Conservation (phyloP, 1,140 invertebrate species). For the Heliconius nattereri region DNA sequence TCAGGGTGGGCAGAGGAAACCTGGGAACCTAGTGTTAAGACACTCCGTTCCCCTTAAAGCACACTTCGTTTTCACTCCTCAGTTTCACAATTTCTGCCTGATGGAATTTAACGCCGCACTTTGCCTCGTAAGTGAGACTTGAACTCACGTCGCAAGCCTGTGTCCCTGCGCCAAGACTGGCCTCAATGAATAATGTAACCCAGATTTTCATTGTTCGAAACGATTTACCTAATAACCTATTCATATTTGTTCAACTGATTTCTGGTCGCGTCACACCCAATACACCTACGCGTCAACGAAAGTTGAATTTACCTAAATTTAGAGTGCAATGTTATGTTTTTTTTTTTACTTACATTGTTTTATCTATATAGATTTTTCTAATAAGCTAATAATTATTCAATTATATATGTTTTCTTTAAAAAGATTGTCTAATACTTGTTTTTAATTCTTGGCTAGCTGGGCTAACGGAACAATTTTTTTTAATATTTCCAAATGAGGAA, state of each 20-base stretch:
- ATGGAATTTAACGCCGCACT: too few species aligned
- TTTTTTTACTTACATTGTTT: not conserved
- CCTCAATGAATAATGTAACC: not conserved
- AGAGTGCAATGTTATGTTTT: conserved; percentile 28
- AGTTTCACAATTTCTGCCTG: too few species aligned
- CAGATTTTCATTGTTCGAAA: conserved; percentile 4
- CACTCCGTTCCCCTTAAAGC: too few species aligned
- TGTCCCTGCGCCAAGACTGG: too few species aligned
- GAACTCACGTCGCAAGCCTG: too few species aligned
- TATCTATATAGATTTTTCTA: conserved; percentile 14
- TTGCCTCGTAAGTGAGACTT: too few species aligned
- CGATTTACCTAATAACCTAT: conserved; percentile 37
- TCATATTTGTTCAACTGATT: conserved; percentile 41
- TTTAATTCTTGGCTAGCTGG: too few species aligned
- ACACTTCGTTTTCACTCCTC: too few species aligned
- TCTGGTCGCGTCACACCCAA: conserved; percentile 39
- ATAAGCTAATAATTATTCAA: not conserved
- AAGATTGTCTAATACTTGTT: not conserved
- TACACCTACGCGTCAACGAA: conserved; percentile 35
- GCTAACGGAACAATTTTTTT: too few species aligned
- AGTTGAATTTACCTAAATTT: conserved; percentile 15
- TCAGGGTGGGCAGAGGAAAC: too few species aligned
- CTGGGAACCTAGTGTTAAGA: too few species aligned
- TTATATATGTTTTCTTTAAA: not conserved
- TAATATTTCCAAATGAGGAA: too few species aligned